A percentile compares a stretch with the other conserved stretches of the same genome.
These are phyloP conservation scores for Bemisia tabaci DNA, from an alignment of 1,140 invertebrate genomes.

Conservation along the genomic window DNA sequence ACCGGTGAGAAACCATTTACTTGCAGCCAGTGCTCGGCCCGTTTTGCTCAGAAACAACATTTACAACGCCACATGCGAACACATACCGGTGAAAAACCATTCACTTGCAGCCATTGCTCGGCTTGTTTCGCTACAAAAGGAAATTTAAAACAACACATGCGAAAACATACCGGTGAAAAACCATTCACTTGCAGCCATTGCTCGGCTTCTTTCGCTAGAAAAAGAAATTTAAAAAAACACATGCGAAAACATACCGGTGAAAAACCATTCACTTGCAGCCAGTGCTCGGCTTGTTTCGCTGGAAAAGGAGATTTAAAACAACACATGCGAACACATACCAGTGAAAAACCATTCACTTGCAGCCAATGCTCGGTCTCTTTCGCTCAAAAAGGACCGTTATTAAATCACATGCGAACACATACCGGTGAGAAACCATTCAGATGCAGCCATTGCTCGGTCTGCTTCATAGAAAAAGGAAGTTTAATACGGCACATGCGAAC, in stretches of 20 bases:
- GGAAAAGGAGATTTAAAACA: no score
- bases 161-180: constrained; percentile 19
- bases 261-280: no score
- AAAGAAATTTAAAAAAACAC: constrained; percentile 48
- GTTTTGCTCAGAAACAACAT: constrained; percentile 44
- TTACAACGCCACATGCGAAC: constrained; percentile 16
- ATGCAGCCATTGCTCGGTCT: no score
- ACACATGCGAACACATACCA: no score
- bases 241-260: constrained; percentile 37
- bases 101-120: constrained; percentile 34
- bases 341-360: no score
- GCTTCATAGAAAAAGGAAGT: no score
- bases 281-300: no score
- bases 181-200: constrained; percentile 15
- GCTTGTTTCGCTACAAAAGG: constrained; percentile 27
- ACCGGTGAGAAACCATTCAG: no score
- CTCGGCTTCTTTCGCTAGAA: constrained; percentile 41
- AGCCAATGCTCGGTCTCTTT: no score
- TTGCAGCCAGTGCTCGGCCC: constrained; percentile 54
- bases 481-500: no score
- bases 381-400: no score
- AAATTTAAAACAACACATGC: constrained; percentile 13
- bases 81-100: constrained; percentile 19
- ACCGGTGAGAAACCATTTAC: constrained; percentile 34
- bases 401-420: no score